Evolutionary conservation across 1,140 invertebrate genomes (phyloP).

Genomic region (Zaprionus capensis): DNA sequence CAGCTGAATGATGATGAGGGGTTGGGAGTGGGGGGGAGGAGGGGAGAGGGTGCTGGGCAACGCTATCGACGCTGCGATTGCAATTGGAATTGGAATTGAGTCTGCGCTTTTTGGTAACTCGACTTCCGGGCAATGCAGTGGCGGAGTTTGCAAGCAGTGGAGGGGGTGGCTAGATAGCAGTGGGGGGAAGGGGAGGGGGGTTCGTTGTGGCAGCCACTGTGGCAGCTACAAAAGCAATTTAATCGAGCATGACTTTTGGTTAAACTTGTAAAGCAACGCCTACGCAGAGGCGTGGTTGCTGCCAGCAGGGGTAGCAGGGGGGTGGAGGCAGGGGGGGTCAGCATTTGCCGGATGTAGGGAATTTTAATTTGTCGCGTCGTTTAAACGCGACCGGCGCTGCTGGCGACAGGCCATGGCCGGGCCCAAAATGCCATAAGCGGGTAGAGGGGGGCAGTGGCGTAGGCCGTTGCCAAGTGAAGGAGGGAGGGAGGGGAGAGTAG

Average conservation of each 20-base stretch:
- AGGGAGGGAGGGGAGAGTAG: neutral
- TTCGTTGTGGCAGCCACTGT: slow-evolving; percentile 11
- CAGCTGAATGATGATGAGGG: slow-evolving; percentile 42
- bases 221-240: slow-evolving; percentile 72
- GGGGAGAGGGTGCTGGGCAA: neutral
- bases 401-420: slow-evolving; percentile 32
- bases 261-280: slow-evolving; percentile 82
- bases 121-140: slow-evolving; percentile 60
- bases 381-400: slow-evolving; percentile 64
- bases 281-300: slow-evolving; percentile 43
- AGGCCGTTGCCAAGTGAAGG: neutral
- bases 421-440: neutral
- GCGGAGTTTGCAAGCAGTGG: neutral
- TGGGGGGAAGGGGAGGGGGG: no score
- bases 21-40: no score
- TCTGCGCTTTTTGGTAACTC: slow-evolving; percentile 71
- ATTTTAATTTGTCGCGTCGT: slow-evolving; percentile 83
- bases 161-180: neutral
- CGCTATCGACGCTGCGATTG: slow-evolving; percentile 9
- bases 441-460: neutral
- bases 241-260: slow-evolving; percentile 83
- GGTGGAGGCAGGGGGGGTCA: neutral
- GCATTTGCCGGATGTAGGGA: slow-evolving; percentile 72
- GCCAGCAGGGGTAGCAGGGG: neutral
- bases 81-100: slow-evolving; percentile 52